Base-by-base conservation (phyloP, 2,888 invertebrate genomes). In the Mantis religiosa region DNA sequence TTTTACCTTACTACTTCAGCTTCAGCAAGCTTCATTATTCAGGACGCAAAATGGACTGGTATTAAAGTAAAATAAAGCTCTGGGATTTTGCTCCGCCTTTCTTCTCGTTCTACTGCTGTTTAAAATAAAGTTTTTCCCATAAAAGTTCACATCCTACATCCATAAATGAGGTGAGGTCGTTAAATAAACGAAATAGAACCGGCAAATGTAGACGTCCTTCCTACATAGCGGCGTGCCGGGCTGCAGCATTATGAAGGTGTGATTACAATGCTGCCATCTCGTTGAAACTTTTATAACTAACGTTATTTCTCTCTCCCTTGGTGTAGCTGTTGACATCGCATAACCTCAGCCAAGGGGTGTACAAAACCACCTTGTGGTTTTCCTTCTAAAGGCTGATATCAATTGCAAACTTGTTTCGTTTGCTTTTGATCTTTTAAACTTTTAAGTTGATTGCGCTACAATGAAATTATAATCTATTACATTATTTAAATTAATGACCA, bases 151-250 rank as follows among this genome's bases (percentile, higher is more conserved):
- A 88, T 88, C 12, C 84, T 83, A 84, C 88, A 88, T 88, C 85
- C 88, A 85, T 88, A 88, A 88, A 88, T 88, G 88, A 88, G 88
- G 88, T 88, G 85, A 85, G 88, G 88, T 88, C 82, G 88, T 88
- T 88, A 88, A 88, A 88, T 88, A 88, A 88, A 85, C 88, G 88
- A 88, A 88, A 88, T 85, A 88, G 85, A 28, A 81, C 81, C 85
- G 82, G 85, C 54, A 85, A 85, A 85, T 85, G 54, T 87, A 81
- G 54, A 88, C 83, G 27, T 7, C 28, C 54, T 25, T 71, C 6
- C 54, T 71, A 82, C 85, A 34, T 41, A 28, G 88, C 54, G n/a
- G 28, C 82, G 87, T 7, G 27, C 15, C 47, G 41, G 71, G 82
- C 82, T n/a, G 30, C 28, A 30, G 85, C 34, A 88, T 85, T 88